These are phyloP conservation scores for Aporophyla lueneburgensis DNA, from an alignment of 2,888 invertebrate genomes.

Conservation along the genomic window DNA sequence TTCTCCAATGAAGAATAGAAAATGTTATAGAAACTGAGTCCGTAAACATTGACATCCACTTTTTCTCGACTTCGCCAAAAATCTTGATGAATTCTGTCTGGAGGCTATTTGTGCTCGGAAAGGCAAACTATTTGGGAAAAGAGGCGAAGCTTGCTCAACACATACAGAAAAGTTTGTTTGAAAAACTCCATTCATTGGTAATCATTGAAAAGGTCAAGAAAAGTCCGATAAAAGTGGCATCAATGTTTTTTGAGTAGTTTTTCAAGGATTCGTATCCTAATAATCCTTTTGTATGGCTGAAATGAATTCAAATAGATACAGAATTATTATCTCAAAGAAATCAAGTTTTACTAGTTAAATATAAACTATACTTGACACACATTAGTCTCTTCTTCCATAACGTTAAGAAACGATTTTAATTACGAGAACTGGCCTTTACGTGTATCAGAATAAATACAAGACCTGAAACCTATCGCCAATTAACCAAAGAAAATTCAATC, in stretches of 20 bases:
- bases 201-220: constrained; percentile 43
- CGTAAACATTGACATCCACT: constrained; percentile 33
- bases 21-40: constrained; percentile 8
- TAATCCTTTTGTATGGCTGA: too few relatives aligned
- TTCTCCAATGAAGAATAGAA: constrained; percentile 29
- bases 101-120: constrained; percentile 43
- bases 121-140: constrained; percentile 38
- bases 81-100: constrained; percentile 47
- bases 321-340: neutral
- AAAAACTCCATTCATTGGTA: constrained; percentile 50
- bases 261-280: neutral
- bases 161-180: constrained; percentile 47
- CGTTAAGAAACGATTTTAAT: too few relatives aligned
- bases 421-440: too few relatives aligned
- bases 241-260: constrained; percentile 34
- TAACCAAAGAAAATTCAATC: too few relatives aligned
- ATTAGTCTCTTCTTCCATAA: neutral
- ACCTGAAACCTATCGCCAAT: too few relatives aligned
- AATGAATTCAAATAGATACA: neutral
- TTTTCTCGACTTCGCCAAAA: constrained; percentile 28
- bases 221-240: constrained; percentile 25
- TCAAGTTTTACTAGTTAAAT: neutral
- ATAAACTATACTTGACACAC: neutral
- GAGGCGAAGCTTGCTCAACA: constrained; percentile 45
- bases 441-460: too few relatives aligned